phyloP scores from a whole-genome alignment of 2,888 invertebrate species.

The Drosophila nr. medialis region DNA sequence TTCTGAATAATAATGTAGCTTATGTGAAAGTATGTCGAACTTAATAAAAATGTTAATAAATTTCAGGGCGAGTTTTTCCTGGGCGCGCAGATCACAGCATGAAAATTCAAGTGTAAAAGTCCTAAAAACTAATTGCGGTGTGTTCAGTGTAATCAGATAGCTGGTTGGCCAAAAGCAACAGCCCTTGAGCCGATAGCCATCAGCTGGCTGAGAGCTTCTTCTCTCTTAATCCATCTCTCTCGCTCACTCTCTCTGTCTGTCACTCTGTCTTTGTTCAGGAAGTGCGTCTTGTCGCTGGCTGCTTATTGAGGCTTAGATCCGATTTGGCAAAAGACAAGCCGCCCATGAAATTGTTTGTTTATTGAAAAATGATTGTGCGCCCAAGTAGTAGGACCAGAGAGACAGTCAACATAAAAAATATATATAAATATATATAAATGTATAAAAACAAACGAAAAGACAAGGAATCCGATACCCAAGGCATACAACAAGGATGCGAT shows the following conservation, averaged over 20 bases:
- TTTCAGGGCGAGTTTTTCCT: background rate
- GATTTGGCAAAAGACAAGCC: slow-evolving; percentile 77
- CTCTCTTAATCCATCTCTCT: background rate
- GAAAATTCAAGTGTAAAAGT: background rate
- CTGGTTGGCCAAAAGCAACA: slow-evolving; percentile 38
- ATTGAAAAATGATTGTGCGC: slow-evolving; percentile 78
- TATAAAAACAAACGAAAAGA: slow-evolving; percentile 48
- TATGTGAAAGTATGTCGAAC: no score
- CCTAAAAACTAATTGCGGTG: slow-evolving; percentile 6
- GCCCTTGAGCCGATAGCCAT: slow-evolving; percentile 62
- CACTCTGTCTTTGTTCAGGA: slow-evolving; percentile 37
- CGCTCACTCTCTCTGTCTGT: background rate
- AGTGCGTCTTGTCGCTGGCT: slow-evolving; percentile 79
- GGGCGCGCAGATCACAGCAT: background rate
- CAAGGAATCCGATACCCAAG: slow-evolving; percentile 53
- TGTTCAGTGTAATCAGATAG: slow-evolving; percentile 61
- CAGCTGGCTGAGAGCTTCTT: slow-evolving; percentile 32
- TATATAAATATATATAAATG: slow-evolving; percentile 6
- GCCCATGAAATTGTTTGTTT: slow-evolving; percentile 81
- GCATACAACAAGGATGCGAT: slow-evolving; percentile 47
- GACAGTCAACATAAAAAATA: slow-evolving; percentile 33
- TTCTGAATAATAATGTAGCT: no score
- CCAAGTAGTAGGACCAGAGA: slow-evolving; percentile 28
- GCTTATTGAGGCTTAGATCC: slow-evolving; percentile 81
- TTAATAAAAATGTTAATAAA: no score